Percentiles rank a stretch among this genome's conserved stretches.
Conservation (phyloP, 2,113 vertebrate species). For the Aegotheles bennettii region DNA sequence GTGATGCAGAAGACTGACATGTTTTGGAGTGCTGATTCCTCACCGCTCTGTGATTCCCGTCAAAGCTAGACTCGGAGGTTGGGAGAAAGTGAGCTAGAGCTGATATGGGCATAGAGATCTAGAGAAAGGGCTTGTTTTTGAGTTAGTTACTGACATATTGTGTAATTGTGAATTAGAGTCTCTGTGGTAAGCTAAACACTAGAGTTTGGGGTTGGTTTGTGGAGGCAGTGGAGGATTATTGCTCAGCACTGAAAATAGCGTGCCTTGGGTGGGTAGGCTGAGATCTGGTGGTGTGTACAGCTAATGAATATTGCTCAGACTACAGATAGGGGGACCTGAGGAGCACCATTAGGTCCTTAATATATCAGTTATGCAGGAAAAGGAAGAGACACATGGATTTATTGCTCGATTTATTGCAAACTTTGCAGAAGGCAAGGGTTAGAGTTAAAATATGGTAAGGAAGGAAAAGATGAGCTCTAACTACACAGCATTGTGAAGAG, state of each 20-base stretch:
- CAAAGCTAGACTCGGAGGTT: neutral
- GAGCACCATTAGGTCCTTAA: neutral
- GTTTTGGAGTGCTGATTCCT: neutral
- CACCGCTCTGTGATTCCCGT: neutral
- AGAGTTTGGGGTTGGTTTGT: neutral
- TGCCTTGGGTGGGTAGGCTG: neutral
- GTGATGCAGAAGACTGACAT: accelerated
- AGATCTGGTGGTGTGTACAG: neutral
- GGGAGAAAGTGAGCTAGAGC: neutral
- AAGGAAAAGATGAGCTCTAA: neutral
- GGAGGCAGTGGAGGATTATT: neutral
- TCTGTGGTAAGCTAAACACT: too few species aligned
- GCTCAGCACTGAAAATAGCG: neutral
- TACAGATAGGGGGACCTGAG: neutral
- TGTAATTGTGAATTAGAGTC: neutral
- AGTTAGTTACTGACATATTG: too few species aligned
- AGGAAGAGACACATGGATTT: neutral
- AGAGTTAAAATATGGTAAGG: neutral
- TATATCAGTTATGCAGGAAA: neutral
- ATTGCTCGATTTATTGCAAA: neutral
- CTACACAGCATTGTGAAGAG: neutral
- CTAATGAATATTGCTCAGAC: too few species aligned
- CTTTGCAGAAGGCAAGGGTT: neutral
- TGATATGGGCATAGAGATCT: neutral
- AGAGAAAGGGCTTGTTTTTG: neutral